phyloP scores from a whole-genome alignment of 2,113 vertebrate genomes.

The Colaptes auratus region DNA sequence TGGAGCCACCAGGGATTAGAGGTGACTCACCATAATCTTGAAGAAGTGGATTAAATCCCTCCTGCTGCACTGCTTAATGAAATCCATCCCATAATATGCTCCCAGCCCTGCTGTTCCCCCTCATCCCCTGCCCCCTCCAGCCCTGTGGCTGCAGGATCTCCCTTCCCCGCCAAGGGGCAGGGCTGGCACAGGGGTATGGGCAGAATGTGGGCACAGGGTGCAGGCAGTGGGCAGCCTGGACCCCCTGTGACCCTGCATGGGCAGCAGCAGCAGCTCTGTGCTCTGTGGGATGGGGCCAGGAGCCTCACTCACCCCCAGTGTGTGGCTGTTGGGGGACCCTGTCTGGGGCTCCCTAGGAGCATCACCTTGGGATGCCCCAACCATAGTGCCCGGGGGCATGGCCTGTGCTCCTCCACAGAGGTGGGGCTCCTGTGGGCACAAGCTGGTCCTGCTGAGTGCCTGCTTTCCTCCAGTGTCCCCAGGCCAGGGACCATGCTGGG shows the following conservation, averaged over 20 bases:
- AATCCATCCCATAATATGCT: slow-evolving; percentile 65
- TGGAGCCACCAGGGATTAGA: slow-evolving; percentile 39
- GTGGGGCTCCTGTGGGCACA: neutral
- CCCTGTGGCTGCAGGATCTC: neutral
- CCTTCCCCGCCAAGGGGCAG: neutral
- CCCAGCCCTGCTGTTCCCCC: slow-evolving; percentile 32
- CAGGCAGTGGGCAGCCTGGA: neutral
- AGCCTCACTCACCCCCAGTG: fast-evolving
- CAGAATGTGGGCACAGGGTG: neutral
- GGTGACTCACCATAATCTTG: slow-evolving; percentile 65
- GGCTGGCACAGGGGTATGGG: neutral
- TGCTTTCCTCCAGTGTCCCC: neutral
- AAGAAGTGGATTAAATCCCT: slow-evolving; percentile 64
- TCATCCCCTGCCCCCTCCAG: neutral
- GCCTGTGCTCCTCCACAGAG: fast-evolving
- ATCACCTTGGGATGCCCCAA: neutral
- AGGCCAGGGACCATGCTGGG: neutral
- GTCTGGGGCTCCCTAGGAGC: neutral
- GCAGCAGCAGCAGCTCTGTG: neutral
- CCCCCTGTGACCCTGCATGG: fast-evolving
- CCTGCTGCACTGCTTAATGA: slow-evolving; percentile 64
- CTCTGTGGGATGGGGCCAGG: fast-evolving
- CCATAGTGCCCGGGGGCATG: neutral
- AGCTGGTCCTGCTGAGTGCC: fast-evolving
- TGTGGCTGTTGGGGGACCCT: fast-evolving